Evolutionary conservation across 2,888 invertebrate species (phyloP).

Genomic region (Drosophila yooni): DNA sequence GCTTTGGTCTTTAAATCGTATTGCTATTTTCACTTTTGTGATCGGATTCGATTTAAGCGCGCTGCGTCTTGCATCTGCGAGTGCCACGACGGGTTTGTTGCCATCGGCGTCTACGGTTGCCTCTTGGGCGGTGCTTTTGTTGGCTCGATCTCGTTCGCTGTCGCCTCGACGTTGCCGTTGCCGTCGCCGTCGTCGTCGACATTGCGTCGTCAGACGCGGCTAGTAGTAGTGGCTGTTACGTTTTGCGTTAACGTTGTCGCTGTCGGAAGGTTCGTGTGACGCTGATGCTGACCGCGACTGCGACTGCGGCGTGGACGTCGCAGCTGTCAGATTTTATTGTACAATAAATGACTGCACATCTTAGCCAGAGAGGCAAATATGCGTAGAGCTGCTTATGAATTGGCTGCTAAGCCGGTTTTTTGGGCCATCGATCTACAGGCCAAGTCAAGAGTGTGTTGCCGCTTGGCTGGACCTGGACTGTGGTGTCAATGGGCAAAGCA

Average conservation of each 20-base stretch:
- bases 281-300: conserved; percentile 19
- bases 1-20: conserved; percentile 25
- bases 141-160: conserved; percentile 76
- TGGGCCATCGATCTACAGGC: conserved; percentile 32
- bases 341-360: conserved; percentile 72
- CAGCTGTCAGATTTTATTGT: conserved; percentile 58
- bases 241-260: conserved; percentile 38
- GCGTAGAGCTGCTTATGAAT: conserved; percentile 60
- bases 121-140: conserved; percentile 77
- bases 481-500: conserved; percentile 48
- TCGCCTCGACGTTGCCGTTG: conserved; percentile 17
- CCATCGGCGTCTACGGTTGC: conserved; percentile 71
- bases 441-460: conserved; percentile 11
- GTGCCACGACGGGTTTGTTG: conserved; percentile 79
- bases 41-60: conserved; percentile 48
- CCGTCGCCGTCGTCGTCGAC: not conserved
- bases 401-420: conserved; percentile 65
- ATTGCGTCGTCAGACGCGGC: conserved; percentile 42
- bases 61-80: conserved; percentile 76
- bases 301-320: conserved; percentile 24
- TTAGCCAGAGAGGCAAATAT: conserved; percentile 55
- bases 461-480: conserved; percentile 44
- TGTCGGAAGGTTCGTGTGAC: conserved; percentile 56
- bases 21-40: conserved; percentile 64
- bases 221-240: conserved; percentile 49